Conservation (phyloP, 2,797 vertebrate species). For the Helicolenus hilgendorfi region DNA sequence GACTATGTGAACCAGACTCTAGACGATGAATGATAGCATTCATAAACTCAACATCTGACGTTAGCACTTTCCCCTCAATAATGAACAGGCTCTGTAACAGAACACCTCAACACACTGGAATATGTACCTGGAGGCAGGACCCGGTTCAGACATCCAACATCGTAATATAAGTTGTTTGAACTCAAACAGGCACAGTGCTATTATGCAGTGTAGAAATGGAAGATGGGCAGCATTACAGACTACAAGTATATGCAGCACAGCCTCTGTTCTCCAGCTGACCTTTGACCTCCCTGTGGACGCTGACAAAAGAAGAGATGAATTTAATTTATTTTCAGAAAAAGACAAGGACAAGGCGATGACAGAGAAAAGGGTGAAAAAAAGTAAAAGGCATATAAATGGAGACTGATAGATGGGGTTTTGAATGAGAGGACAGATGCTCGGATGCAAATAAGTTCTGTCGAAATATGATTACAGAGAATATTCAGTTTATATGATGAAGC, state of each 20-base stretch:
- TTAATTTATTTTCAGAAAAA: not conserved
- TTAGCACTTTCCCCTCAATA: slow-evolving; percentile 39
- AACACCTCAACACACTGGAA: slow-evolving; percentile 9
- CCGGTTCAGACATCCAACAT: not conserved
- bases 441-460: slow-evolving; percentile 52
- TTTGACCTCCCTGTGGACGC: not conserved
- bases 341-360: not conserved
- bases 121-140: not conserved
- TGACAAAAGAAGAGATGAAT: not conserved
- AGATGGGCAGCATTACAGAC: not conserved
- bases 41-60: slow-evolving; percentile 54
- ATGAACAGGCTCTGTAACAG: slow-evolving; percentile 43
- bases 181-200: not conserved
- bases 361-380: not conserved
- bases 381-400: not conserved
- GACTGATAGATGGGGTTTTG: slow-evolving; percentile 38
- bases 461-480: slow-evolving; percentile 65
- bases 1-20: slow-evolving; percentile 58
- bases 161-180: not conserved
- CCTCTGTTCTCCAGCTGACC: slow-evolving; percentile 7
- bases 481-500: slow-evolving; percentile 64
- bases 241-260: not conserved
- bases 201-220: not conserved
- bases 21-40: slow-evolving; percentile 80
- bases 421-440: slow-evolving; percentile 51